phyloP scores from a whole-genome alignment of 2,113 vertebrate species.

The Thalassoma bifasciatum region DNA sequence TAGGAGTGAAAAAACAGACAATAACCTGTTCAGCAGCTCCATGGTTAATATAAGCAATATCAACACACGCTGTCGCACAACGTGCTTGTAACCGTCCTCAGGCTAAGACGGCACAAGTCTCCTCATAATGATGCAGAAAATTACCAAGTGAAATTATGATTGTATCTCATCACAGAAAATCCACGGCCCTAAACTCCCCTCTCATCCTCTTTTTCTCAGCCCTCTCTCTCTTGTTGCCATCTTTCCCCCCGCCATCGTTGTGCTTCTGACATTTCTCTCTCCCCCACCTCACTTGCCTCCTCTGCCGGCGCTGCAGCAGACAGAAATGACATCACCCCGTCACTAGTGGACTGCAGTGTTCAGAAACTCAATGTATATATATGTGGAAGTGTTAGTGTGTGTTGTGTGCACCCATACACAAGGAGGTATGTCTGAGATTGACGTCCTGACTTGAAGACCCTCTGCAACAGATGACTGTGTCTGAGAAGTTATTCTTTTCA shows the following conservation, averaged over 20 bases:
- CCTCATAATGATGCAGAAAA: constrained; percentile 49
- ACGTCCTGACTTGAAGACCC: not conserved
- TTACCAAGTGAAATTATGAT: constrained; percentile 54
- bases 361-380: constrained; percentile 48
- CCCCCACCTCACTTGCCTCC: constrained; percentile 31
- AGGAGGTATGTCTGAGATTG: not conserved
- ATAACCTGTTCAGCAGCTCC: constrained; percentile 54
- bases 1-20: constrained; percentile 49
- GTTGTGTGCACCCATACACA: constrained; percentile 6
- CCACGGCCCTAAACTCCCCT: constrained; percentile 33
- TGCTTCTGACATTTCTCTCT: constrained; percentile 10
- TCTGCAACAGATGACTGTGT: not conserved
- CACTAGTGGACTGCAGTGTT: constrained; percentile 75
- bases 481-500: constrained; percentile 23
- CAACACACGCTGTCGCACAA: constrained; percentile 35
- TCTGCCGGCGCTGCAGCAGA: constrained; percentile 78
- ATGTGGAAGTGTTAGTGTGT: not conserved
- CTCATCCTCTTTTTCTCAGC: constrained; percentile 14
- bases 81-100: constrained; percentile 41
- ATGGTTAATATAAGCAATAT: constrained; percentile 36
- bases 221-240: constrained; percentile 39
- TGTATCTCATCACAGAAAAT: constrained; percentile 50
- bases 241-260: constrained; percentile 11
- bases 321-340: constrained; percentile 80
- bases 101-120: constrained; percentile 28